phyloP scores from a whole-genome alignment of 2,797 vertebrate species.

The Silurus lanzhouensis region DNA sequence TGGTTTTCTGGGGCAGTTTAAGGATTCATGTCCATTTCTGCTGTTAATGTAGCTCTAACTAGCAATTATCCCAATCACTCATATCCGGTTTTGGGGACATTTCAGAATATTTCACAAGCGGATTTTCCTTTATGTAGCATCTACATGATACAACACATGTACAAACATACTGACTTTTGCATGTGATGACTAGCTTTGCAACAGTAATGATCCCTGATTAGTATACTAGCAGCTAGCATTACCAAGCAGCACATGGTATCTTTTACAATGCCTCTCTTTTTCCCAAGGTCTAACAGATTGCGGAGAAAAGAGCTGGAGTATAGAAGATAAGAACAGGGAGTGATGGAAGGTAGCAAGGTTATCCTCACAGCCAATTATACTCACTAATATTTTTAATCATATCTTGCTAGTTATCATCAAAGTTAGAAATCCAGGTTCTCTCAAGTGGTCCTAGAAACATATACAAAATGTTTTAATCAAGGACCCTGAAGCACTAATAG shows the following conservation, averaged over 20 bases:
- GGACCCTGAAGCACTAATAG: neutral
- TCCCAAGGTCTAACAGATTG: neutral
- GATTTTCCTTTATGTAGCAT: neutral
- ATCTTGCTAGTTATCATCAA: neutral
- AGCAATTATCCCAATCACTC: neutral
- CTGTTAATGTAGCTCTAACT: slow-evolving; percentile 17
- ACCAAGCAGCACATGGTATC: neutral
- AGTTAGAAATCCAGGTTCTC: too few species aligned
- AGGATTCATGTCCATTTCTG: slow-evolving; percentile 4
- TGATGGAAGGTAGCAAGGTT: neutral
- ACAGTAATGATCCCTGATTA: neutral
- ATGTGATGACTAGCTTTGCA: neutral
- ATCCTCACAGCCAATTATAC: neutral
- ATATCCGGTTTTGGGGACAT: neutral
- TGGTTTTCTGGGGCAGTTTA: slow-evolving; percentile 11
- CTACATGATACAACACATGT: neutral
- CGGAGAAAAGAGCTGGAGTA: neutral
- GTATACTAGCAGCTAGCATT: neutral
- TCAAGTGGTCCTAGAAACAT: neutral
- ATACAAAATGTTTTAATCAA: neutral
- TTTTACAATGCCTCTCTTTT: neutral
- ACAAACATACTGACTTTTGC: neutral
- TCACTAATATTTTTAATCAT: neutral
- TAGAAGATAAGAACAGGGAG: neutral
- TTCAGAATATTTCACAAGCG: neutral